Percentiles rank a stretch among this genome's conserved stretches.
phyloP scores from a whole-genome alignment of 1,140 invertebrate species.

The Uloborus diversus region DNA sequence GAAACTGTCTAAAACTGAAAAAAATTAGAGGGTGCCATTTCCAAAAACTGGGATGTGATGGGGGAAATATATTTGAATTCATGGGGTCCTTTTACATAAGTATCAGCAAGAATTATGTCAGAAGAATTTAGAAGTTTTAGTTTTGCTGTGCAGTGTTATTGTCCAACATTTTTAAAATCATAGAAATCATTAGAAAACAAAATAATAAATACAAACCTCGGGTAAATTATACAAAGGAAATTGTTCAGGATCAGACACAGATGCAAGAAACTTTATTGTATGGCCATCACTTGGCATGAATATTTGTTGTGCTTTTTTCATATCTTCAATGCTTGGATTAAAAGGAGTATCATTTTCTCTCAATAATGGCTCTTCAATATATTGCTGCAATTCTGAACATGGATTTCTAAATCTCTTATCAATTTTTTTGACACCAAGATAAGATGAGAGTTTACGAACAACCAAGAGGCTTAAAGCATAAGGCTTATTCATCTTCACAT shows the following conservation, averaged over 20 bases:
- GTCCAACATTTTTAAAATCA: too few relatives aligned
- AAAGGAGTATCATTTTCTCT: constrained; percentile 56
- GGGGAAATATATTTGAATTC: too few relatives aligned
- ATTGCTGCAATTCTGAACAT: constrained; percentile 42
- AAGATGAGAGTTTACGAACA: background rate
- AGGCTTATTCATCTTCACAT: too few relatives aligned
- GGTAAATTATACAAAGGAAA: constrained; percentile 52
- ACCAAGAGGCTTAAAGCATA: background rate
- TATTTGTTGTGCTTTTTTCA: constrained; percentile 53
- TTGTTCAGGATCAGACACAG: constrained; percentile 32
- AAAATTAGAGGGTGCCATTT: too few relatives aligned
- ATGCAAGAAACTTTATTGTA: constrained; percentile 47
- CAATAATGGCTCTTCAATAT: constrained; percentile 54
- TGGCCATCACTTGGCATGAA: constrained; percentile 50
- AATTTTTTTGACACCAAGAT: constrained; percentile 24
- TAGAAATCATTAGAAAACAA: too few relatives aligned
- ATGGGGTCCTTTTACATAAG: too few relatives aligned
- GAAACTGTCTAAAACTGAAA: too few relatives aligned
- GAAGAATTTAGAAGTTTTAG: too few relatives aligned
- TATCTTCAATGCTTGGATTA: constrained; percentile 47
- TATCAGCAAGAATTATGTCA: too few relatives aligned
- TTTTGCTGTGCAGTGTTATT: too few relatives aligned
- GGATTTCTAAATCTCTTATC: constrained; percentile 50
- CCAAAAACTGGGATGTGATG: too few relatives aligned
- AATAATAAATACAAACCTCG: constrained; percentile 45